phyloP scores from a whole-genome alignment of 23 tunicate species.

The Aplidium turbinatum region DNA sequence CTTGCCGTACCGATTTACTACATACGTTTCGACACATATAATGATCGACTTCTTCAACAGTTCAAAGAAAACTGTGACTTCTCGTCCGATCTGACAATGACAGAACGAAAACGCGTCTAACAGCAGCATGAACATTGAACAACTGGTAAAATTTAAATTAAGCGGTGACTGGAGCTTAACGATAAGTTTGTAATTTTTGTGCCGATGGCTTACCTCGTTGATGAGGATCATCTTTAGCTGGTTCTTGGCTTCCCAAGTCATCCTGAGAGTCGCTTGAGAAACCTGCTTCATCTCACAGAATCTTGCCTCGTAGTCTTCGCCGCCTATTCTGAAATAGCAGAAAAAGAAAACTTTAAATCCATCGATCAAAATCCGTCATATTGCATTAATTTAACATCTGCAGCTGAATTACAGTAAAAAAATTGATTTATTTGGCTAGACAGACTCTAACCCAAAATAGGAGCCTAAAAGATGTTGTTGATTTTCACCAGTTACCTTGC shows the following conservation, averaged over 20 bases:
- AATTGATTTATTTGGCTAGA: not conserved
- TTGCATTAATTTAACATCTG: not conserved
- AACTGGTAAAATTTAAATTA: no score
- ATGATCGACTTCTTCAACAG: no score
- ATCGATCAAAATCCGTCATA: not conserved
- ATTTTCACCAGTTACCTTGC: constrained; percentile 50
- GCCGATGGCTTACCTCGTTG: constrained; percentile 69
- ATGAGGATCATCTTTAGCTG: constrained; percentile 89
- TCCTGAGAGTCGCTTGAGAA: constrained; percentile 58
- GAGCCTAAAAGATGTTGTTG: not conserved
- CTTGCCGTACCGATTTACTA: no score
- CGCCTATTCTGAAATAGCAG: constrained; percentile 54
- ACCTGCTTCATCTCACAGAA: constrained; percentile 87
- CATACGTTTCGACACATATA: no score
- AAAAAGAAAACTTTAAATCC: not conserved
- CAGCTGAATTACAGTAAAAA: not conserved
- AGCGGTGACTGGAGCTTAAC: no score
- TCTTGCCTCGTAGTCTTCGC: constrained; percentile 65
- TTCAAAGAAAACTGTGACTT: no score
- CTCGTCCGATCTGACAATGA: no score
- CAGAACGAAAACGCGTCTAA: no score
- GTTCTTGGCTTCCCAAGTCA: constrained; percentile 94
- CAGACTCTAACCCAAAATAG: not conserved
- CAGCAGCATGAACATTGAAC: no score
- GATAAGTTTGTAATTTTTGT: no score